Evolutionary conservation across 2,888 invertebrate species (phyloP).

Genomic region (Sesia apiformis): DNA sequence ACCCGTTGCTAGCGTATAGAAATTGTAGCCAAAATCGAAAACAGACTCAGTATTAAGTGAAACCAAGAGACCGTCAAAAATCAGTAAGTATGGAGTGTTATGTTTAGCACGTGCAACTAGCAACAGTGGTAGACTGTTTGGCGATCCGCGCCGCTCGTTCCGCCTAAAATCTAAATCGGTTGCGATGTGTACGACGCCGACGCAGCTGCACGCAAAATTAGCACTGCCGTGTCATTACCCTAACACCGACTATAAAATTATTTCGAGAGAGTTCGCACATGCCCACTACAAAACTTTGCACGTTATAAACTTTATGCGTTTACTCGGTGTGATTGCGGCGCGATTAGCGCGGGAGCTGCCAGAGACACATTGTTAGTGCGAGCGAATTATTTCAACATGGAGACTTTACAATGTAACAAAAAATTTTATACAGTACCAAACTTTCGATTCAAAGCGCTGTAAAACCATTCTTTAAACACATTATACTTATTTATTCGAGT

Average conservation of each 20-base stretch:
- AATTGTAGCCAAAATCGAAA: too few species aligned
- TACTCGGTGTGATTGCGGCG: constrained; percentile 20
- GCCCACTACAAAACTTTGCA: constrained; percentile 24
- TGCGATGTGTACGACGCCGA: constrained; percentile 22
- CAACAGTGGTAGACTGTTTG: constrained; percentile 35
- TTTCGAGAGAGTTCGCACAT: constrained; percentile 45
- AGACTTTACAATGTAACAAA: neutral
- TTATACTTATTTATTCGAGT: neutral
- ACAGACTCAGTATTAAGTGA: neutral
- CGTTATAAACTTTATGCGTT: constrained; percentile 24
- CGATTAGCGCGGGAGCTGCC: constrained; percentile 19
- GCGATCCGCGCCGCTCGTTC: constrained; percentile 34
- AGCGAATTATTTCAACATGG: neutral
- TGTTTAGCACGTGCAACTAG: neutral
- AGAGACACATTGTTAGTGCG: neutral
- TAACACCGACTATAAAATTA: constrained; percentile 33
- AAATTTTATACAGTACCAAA: neutral
- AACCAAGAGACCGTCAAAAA: neutral
- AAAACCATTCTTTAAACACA: neutral
- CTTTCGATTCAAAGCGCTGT: neutral
- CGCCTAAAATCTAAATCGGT: constrained; percentile 36
- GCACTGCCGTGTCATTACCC: constrained; percentile 24
- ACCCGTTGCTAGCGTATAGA: too few species aligned
- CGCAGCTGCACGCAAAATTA: constrained; percentile 21
- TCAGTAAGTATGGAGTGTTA: neutral